Conservation (phyloP, 2,888 invertebrate genomes). For the Erebia ligea region DNA sequence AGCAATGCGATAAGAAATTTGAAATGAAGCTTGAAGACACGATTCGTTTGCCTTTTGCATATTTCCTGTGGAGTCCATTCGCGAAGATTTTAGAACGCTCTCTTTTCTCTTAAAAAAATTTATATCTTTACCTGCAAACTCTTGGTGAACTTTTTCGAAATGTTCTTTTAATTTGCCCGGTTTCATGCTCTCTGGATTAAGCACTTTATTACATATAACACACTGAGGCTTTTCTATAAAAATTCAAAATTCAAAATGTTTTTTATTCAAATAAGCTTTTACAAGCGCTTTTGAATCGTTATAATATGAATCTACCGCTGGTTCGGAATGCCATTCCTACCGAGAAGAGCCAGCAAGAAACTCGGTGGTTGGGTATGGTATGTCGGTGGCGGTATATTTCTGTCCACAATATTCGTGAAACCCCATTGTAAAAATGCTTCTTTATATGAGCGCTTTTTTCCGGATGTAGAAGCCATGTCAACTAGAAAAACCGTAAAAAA, state of each 20-base stretch:
- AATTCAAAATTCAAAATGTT: too few species aligned
- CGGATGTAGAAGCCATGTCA: conserved; percentile 21
- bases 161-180: conserved; percentile 45
- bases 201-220: conserved; percentile 44
- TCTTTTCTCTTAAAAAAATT: conserved; percentile 33
- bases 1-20: conserved; percentile 34
- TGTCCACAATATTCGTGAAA: conserved; percentile 41
- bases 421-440: conserved; percentile 41
- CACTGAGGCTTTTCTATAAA: conserved; percentile 38
- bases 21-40: conserved; percentile 30
- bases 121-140: conserved; percentile 24
- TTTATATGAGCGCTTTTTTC: conserved; percentile 37
- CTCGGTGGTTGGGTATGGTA: too few species aligned
- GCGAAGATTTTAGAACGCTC: too few species aligned
- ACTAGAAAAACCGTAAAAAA: too few species aligned
- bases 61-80: too few species aligned
- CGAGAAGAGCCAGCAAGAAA: too few species aligned
- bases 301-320: too few species aligned
- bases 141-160: conserved; percentile 42
- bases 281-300: too few species aligned
- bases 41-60: too few species aligned
- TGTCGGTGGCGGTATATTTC: too few species aligned
- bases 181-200: conserved; percentile 44
- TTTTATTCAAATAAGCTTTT: too few species aligned
- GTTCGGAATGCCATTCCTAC: too few species aligned